Percentiles rank a stretch among this genome's conserved stretches.
phyloP scores from a whole-genome alignment of 2,113 vertebrate species.

The Pterophyllum scalare region DNA sequence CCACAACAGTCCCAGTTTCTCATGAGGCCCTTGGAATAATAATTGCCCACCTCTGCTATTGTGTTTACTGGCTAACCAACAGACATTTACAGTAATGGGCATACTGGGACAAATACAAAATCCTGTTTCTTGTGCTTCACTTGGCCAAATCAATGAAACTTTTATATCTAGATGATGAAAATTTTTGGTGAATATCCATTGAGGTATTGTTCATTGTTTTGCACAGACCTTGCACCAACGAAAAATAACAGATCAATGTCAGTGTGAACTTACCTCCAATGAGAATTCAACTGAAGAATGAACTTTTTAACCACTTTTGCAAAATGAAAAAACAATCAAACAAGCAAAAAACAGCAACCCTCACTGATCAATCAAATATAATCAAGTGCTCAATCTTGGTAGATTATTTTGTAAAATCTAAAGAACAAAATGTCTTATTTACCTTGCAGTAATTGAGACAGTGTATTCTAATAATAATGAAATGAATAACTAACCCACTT shows the following conservation, averaged over 20 bases:
- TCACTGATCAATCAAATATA: background rate
- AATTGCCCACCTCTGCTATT: background rate
- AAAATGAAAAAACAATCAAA: background rate
- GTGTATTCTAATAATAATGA: background rate
- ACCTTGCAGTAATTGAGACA: background rate
- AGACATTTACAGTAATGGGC: background rate
- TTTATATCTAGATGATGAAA: background rate
- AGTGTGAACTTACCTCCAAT: background rate
- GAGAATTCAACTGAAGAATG: background rate
- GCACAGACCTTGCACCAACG: background rate
- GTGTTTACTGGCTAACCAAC: background rate
- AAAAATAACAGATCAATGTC: background rate
- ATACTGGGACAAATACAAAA: background rate
- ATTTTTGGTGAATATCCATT: background rate
- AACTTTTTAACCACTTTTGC: fast-evolving
- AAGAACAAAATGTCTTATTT: background rate
- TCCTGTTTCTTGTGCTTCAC: background rate
- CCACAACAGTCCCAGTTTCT: background rate
- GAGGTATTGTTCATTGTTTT: background rate
- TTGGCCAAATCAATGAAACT: background rate
- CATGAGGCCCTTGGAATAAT: background rate
- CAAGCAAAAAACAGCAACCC: background rate
- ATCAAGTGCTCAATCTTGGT: background rate
- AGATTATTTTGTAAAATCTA: background rate
- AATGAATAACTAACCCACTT: background rate